phyloP scores from a whole-genome alignment of 1,140 invertebrate genomes.

The Cyphomyrmex costatus region DNA sequence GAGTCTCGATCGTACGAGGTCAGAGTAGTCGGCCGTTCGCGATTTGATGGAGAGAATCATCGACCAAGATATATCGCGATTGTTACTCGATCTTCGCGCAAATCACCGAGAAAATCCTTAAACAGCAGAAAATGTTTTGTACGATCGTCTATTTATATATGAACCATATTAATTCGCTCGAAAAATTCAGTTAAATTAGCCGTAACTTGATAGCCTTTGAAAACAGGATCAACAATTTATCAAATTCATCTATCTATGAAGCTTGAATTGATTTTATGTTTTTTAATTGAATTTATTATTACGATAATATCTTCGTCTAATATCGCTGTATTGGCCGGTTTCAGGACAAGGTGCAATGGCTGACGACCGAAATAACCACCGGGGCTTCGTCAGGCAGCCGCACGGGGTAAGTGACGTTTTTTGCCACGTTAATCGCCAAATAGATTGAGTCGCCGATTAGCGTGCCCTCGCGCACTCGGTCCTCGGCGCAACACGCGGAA shows the following conservation, averaged over 20 bases:
- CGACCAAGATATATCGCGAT: not conserved
- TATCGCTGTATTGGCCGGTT: constrained; percentile 46
- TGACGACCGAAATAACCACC: constrained; percentile 75
- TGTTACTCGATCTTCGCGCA: too few relatives aligned
- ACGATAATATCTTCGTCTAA: not conserved
- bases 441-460: constrained; percentile 52
- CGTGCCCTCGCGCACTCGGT: not conserved
- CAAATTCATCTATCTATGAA: not conserved
- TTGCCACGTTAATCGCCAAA: constrained; percentile 64
- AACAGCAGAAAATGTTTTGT: not conserved
- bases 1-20: constrained; percentile 28
- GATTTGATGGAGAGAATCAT: constrained; percentile 5
- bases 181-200: not conserved
- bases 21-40: not conserved
- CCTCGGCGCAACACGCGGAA: constrained; percentile 3
- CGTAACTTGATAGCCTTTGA: not conserved
- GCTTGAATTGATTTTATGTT: not conserved
- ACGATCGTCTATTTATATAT: not conserved
- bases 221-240: not conserved
- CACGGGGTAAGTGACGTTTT: constrained; percentile 68
- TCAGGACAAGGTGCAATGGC: constrained; percentile 71
- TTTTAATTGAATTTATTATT: not conserved
- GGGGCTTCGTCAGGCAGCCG: constrained; percentile 70
- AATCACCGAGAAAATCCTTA: not conserved
- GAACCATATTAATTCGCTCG: not conserved